phyloP scores from a whole-genome alignment of 2,113 vertebrate species.

The Barbus barbus region DNA sequence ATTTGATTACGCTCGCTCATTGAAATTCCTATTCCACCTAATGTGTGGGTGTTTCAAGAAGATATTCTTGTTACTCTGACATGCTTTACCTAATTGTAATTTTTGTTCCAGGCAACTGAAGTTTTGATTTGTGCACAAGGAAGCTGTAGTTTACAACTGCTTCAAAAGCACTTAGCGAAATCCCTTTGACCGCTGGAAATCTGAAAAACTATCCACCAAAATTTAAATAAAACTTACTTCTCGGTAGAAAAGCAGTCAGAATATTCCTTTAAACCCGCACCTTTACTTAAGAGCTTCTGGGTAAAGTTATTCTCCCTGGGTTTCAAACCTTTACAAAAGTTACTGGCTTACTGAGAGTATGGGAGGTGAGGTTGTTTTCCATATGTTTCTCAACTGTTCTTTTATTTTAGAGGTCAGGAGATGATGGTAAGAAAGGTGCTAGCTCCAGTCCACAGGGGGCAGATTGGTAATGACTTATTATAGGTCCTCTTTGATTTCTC shows the following conservation, averaged over 20 bases:
- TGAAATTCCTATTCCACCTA: conserved; percentile 46
- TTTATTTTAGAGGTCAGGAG: conserved; percentile 34
- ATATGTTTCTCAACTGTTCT: not conserved
- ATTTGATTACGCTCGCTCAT: conserved; percentile 48
- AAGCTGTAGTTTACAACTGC: conserved; percentile 15
- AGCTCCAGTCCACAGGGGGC: conserved; percentile 33
- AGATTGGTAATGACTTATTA: conserved; percentile 47
- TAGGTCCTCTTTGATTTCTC: conserved; percentile 31
- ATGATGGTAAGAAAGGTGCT: conserved; percentile 30
- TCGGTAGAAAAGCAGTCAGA: too few relatives aligned
- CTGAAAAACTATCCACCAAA: not conserved
- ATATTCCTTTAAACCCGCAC: not conserved
- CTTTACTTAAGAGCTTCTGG: not conserved
- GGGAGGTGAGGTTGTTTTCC: not conserved
- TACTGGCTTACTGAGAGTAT: not conserved
- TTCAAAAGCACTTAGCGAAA: conserved; percentile 17
- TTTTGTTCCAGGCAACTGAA: conserved; percentile 18
- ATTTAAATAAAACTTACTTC: not conserved
- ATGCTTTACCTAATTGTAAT: conserved; percentile 42
- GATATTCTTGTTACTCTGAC: conserved; percentile 44
- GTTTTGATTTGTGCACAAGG: conserved; percentile 23
- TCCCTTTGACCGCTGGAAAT: not conserved
- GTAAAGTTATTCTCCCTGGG: not conserved
- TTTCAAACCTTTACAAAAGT: not conserved
- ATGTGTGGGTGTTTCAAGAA: conserved; percentile 34